These are phyloP conservation scores for Aelia acuminata DNA, from an alignment of 2,888 invertebrate genomes.

Conservation along the genomic window DNA sequence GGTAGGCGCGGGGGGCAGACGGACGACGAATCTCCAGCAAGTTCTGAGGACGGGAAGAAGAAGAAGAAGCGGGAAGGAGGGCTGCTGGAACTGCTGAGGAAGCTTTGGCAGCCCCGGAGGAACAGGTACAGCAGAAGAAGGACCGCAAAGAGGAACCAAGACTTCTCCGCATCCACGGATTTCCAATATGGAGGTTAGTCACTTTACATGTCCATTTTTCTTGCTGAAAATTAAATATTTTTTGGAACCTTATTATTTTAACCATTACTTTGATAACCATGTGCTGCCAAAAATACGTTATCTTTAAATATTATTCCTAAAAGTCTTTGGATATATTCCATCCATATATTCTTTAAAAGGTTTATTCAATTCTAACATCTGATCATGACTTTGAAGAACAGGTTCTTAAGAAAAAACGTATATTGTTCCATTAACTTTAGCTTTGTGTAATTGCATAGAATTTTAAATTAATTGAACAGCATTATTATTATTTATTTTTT, in stretches of 20 bases:
- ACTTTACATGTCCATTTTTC: neutral
- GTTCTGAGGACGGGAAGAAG: neutral
- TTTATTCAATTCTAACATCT: too few species aligned
- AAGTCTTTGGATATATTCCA: too few species aligned
- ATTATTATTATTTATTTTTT: too few species aligned
- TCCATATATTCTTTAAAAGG: too few species aligned
- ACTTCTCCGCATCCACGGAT: conserved; percentile 1
- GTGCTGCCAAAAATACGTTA: too few species aligned
- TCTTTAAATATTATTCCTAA: too few species aligned
- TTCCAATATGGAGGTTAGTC: conserved; percentile 42
- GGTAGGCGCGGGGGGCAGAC: conserved; percentile 47
- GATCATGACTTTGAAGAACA: too few species aligned
- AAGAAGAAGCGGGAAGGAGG: conserved; percentile 25
- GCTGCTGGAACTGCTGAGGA: conserved; percentile 1
- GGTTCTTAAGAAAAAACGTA: too few species aligned
- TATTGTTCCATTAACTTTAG: too few species aligned
- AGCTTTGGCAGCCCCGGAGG: conserved; percentile 57
- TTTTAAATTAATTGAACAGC: too few species aligned
- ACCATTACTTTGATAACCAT: neutral
- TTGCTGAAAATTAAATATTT: neutral
- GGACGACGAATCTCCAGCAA: neutral
- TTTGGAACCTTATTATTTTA: neutral
- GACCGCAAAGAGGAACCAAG: neutral
- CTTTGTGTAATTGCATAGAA: too few species aligned
- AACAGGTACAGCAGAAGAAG: conserved; percentile 56